Evolutionary conservation across 30 jellyfish, hydroid and myxozoan genomes (phyloP), one percentile per base, ranked within the genome.

Genomic region (Aurelia coerulea): DNA sequence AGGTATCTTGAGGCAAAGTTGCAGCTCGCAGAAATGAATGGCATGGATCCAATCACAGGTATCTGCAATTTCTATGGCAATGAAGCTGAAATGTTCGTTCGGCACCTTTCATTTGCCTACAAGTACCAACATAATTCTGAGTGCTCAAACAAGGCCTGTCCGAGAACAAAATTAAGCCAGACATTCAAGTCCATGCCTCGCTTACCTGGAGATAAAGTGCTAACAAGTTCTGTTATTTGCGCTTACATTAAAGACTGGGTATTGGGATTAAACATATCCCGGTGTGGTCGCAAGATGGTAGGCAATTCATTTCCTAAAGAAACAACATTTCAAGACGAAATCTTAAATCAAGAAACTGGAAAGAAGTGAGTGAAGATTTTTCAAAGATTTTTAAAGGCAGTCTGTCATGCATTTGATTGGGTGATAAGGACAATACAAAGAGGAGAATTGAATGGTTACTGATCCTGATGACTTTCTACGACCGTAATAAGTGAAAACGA

Each of bases 1-100:
- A 65, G 76, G 76, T 65, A 16, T 65, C 76, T 65, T 19, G 76
- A 65, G 12, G 41, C 76, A 65, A 65, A 65, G 51, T 65, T 65
- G 76, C 76, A 65, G 76, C 76, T 65, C 4, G 76, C 76, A 4
- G n/a, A 65, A 65, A 65, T 65, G 76, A 65, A 65, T 65, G 18
- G 51, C 18, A 65, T 65, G 76, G 76, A 65, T 65, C 76, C 76
- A 18, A 65, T 65, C 76, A 65, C 76, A 65, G 76, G 76, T 65
- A 23, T 53, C 76, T 65, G 76, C 76, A 65, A 65, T 39, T 46
- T 46, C 52, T 65, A 15, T 46, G 35, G 76, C 52, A 65, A 39
- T 19, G 41, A 65, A 65, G 6, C 52, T 65, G 16, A 46, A 39
- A 17, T 19, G 41, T 39, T 46, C n/a, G 35, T 19, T 46, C 76